Conservation (phyloP, 2,797 vertebrate species). For the Scarus forsteni region DNA sequence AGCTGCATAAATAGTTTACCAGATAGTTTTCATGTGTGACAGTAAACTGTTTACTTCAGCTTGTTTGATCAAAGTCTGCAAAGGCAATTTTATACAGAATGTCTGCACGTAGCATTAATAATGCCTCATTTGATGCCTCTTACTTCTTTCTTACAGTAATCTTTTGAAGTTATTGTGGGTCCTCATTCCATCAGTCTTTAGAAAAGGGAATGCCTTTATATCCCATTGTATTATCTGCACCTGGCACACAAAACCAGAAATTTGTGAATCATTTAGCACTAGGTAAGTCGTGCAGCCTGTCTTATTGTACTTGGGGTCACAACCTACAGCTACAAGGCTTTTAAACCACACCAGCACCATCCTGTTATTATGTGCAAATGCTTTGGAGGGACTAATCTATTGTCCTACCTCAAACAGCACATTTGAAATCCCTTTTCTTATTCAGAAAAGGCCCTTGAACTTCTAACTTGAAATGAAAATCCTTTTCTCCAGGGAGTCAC, state of each 20-base stretch:
- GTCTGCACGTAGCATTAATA: neutral
- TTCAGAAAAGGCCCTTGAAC: constrained; percentile 7
- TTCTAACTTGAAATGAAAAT: constrained; percentile 4
- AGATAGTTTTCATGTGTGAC: neutral
- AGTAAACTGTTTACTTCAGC: neutral
- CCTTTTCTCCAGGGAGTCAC: neutral
- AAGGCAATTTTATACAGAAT: neutral
- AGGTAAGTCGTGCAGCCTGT: neutral
- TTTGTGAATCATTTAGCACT: constrained; percentile 8
- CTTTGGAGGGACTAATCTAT: constrained; percentile 3
- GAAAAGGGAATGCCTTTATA: neutral
- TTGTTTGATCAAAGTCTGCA: neutral
- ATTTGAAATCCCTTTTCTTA: neutral
- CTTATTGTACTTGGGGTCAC: neutral
- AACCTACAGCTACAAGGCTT: constrained; percentile 14
- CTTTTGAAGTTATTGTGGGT: neutral
- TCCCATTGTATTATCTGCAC: neutral
- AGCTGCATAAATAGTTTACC: too few species aligned
- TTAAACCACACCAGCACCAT: neutral
- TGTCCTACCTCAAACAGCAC: constrained; percentile 4
- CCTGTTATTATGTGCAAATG: neutral
- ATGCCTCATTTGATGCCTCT: neutral
- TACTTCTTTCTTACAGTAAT: neutral
- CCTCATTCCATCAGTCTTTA: neutral
- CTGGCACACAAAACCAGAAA: neutral